Evolutionary conservation across 2,113 vertebrate species (phyloP), one percentile per base, ranked within the genome.

Genomic region (Electrona antarctica): DNA sequence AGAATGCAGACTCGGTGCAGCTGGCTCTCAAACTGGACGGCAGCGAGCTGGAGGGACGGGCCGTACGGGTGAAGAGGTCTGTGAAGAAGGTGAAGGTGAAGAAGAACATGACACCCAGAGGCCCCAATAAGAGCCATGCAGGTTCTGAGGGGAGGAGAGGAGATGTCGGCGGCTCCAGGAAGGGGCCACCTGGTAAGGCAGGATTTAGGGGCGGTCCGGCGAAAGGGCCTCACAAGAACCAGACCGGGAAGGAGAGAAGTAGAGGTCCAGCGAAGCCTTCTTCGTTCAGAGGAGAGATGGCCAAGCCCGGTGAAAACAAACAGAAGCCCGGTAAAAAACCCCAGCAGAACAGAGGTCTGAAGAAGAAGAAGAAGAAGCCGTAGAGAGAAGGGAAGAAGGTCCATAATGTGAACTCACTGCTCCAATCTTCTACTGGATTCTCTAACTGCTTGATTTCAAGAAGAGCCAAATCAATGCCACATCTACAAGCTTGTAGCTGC

Each of bases 11-110:
- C 76, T 92, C 95, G 0, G 97, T 98, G 11, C 93, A 95, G 78
- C 90, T 99, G 68, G 96, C 97, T 3, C 74, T 98, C 86, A 93
- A 95, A n/a, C 92, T 98, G 78, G 93, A 97, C 11, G 87, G 91
- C 59, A 94, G 93, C 0, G 85, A 91, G 64, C 88, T 99, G 67
- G 87, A 94, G 87, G 94, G 95, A 65, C 90, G 97, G 61, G 90
- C 92, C 60, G 66, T 98, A 10, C 85, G 97, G 63, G 95, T 98
- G 64, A 94, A 94, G 78, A 94, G 90, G 8, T 94, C 94, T 0
- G 59, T 89, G 1, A 92, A 92, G 74, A 94, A 94, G 74, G 92
- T 83, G 50, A 92, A 90, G 49, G 50, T 64, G 54, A 88, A 79
- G 56, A 82, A 28, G 0, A 64, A 52, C 7, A 4, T 49, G 12